phyloP scores from a whole-genome alignment of 2,797 vertebrate genomes.

The Pteropus rufus region DNA sequence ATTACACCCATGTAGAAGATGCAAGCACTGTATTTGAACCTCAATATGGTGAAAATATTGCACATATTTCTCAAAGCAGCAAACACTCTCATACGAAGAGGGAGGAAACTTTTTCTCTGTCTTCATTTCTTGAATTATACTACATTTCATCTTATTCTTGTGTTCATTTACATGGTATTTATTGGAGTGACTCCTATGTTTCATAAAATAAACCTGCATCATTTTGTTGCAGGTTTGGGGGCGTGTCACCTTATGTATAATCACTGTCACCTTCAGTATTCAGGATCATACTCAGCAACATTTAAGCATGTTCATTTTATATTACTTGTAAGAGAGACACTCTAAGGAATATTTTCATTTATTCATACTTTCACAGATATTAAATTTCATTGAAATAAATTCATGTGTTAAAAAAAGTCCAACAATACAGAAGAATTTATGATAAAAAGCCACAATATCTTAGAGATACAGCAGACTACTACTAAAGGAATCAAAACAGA shows the following conservation, averaged over 20 bases:
- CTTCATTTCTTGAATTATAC: background rate
- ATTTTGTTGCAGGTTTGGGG: background rate
- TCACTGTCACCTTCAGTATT: background rate
- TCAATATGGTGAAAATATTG: background rate
- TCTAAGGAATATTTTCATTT: background rate
- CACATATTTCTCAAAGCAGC: conserved; percentile 12
- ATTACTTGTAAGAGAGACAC: background rate
- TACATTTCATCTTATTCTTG: background rate
- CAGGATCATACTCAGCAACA: background rate
- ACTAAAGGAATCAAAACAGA: background rate
- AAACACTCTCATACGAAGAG: background rate
- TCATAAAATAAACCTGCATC: background rate
- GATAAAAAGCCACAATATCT: background rate
- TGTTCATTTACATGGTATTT: background rate
- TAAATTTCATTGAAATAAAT: background rate
- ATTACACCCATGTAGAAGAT: background rate
- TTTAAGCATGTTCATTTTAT: background rate
- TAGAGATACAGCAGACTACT: background rate
- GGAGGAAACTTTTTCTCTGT: background rate
- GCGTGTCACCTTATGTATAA: background rate
- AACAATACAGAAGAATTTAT: background rate
- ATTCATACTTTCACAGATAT: background rate
- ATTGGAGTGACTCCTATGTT: background rate
- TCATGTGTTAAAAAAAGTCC: background rate
- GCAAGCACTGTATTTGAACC: background rate